Base-by-base conservation (phyloP, 1,140 invertebrate species). In the Atta texana region DNA sequence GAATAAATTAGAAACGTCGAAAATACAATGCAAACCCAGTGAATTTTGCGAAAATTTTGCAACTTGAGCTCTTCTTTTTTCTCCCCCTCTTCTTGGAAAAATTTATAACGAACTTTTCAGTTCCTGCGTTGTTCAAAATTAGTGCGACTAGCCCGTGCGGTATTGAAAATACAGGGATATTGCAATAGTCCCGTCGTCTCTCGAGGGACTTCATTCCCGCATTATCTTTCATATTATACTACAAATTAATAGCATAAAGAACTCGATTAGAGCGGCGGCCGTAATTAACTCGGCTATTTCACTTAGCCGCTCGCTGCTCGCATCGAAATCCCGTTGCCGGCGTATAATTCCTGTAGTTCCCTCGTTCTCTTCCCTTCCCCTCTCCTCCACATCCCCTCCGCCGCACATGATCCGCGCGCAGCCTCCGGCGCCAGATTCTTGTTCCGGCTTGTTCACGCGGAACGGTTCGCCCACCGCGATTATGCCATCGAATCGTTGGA, bases 221-320 rank as follows among this genome's bases (percentile, higher is more conserved):
- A 69, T 69, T 81, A 81, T 81, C 63, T 39, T 55, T 69, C 57
- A 16, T 57, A 55, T 51, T 71, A 59, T 16, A 81, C 44, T 21
- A 81, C 53, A 81, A 68, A 81, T 81, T 81, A 81, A 69, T 81
- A 44, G 64, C 28, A 49, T 57, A 24, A 72, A 82, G 64, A 82
- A 72, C 68, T 74, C 53, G 68, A 82, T 59, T 72, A 72, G 68
- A 69, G 31, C 49, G 66, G 34, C 44, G 34, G 39, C 6, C 24
- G 51, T 59, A 82, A 82, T 82, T 82, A 82, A 59, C 55, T 82
- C 55, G 24, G 24, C 68, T 72, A 72, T 82, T 82, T 82, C 68
- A 82, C 55, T 82, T 82, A 82, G 68, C 66, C 18, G 78, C 39
- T 39, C 78, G 31, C 6, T 6, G 39, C 51, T 82, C 78, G 78